Conservation (phyloP, 2,797 vertebrate genomes). For the Cirrhinus mrigala region DNA sequence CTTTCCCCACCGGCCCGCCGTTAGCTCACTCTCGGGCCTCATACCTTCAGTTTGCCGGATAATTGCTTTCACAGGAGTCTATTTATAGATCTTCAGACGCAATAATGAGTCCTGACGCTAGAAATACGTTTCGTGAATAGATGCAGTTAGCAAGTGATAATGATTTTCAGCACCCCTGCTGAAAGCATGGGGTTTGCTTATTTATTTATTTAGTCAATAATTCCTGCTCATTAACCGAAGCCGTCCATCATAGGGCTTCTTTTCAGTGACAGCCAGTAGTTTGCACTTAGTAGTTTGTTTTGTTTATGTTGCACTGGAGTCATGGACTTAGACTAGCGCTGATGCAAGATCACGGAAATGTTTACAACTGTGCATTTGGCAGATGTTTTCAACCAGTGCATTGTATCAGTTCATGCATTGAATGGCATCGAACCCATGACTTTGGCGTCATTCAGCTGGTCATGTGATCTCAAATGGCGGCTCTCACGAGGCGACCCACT, state of each 20-base stretch:
- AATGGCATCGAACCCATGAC: too few relatives aligned
- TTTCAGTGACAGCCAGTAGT: slow-evolving; percentile 2
- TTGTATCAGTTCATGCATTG: not conserved
- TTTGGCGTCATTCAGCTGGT: not conserved
- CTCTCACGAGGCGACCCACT: not conserved
- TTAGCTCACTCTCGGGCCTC: slow-evolving; percentile 29
- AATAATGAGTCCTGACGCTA: slow-evolving; percentile 36
- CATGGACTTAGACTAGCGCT: not conserved
- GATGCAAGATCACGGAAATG: not conserved
- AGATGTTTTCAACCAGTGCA: not conserved
- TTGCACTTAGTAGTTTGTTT: not conserved
- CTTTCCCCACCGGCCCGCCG: not conserved
- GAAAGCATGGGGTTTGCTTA: slow-evolving; percentile 13
- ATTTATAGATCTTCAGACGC: slow-evolving; percentile 34
- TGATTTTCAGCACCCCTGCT: slow-evolving; percentile 41
- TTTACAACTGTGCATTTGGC: not conserved
- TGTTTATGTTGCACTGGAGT: not conserved
- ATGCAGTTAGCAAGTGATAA: slow-evolving; percentile 25
- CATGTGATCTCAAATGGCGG: not conserved
- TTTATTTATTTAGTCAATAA: slow-evolving; percentile 29
- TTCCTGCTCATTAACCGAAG: slow-evolving; percentile 33
- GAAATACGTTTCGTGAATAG: slow-evolving; percentile 27
- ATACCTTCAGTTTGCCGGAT: slow-evolving; percentile 44
- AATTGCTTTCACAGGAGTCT: slow-evolving; percentile 52
- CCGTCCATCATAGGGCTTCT: not conserved